These are phyloP conservation scores for Pedionomus torquatus DNA, from an alignment of 2,113 vertebrate genomes.

Conservation along the genomic window DNA sequence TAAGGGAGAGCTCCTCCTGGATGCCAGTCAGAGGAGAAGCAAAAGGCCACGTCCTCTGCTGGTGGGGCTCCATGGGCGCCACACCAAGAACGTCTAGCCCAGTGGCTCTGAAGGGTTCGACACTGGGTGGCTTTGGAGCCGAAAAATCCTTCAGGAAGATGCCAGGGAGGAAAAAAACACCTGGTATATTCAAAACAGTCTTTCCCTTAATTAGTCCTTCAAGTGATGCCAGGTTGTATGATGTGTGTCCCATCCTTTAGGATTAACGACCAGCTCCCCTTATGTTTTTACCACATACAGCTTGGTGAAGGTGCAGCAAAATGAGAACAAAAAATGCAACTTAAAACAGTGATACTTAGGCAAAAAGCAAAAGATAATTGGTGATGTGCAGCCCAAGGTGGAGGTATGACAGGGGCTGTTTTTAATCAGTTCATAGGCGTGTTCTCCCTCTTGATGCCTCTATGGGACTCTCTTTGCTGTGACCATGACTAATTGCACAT, in stretches of 20 bases:
- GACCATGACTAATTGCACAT: neutral
- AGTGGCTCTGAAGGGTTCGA: neutral
- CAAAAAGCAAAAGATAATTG: neutral
- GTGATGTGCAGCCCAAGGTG: neutral
- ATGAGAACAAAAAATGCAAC: neutral
- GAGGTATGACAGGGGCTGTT: neutral
- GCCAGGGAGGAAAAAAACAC: neutral
- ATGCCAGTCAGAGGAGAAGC: neutral
- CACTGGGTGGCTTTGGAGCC: neutral
- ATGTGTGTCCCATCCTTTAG: neutral
- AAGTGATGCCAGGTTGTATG: neutral
- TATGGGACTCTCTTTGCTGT: neutral
- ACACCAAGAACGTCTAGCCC: neutral
- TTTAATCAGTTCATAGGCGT: neutral
- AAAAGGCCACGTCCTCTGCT: neutral
- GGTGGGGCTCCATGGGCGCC: neutral
- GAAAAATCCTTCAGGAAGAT: neutral
- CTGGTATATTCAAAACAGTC: neutral
- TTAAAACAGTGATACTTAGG: neutral
- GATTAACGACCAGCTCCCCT: slow-evolving; percentile 18
- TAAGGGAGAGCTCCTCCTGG: neutral
- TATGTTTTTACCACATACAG: neutral
- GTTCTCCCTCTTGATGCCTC: neutral
- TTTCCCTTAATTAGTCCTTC: slow-evolving; percentile 30
- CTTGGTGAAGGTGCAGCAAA: slow-evolving; percentile 14